Percentiles rank a stretch among this genome's conserved stretches.
These are phyloP conservation scores for Panulirus ornatus DNA, from an alignment of 1,140 invertebrate genomes.

Conservation along the genomic window DNA sequence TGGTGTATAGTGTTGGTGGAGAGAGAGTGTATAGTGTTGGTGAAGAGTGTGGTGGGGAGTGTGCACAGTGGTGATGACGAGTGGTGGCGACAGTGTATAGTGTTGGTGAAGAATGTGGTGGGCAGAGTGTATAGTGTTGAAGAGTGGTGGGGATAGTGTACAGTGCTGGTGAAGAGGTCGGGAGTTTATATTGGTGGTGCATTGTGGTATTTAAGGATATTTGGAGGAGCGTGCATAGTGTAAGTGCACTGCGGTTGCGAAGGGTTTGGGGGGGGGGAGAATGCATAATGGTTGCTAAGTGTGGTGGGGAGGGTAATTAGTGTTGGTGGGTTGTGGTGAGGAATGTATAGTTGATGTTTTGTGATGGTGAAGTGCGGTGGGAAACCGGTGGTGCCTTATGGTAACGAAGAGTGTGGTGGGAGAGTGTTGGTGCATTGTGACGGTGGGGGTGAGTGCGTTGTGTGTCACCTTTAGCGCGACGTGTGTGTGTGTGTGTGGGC, in stretches of 20 bases:
- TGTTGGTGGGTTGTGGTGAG: not conserved
- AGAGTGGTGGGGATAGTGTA: not conserved
- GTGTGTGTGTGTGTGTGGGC: not conserved
- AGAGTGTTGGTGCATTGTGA: not conserved
- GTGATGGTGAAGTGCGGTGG: too few species aligned
- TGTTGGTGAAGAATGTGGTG: not conserved
- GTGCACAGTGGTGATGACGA: not conserved
- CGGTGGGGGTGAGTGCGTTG: not conserved
- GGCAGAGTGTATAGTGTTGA: not conserved
- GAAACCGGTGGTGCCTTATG: not conserved
- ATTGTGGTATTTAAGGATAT: too few species aligned
- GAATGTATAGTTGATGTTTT: too few species aligned
- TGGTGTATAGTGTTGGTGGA: not conserved
- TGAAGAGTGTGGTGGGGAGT: not conserved
- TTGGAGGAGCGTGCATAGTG: not conserved
- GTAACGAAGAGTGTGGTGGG: not conserved
- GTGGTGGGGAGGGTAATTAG: too few species aligned
- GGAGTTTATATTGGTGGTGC: too few species aligned
- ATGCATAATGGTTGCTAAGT: not conserved
- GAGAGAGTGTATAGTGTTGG: not conserved
- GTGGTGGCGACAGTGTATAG: not conserved
- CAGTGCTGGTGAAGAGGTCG: not conserved
- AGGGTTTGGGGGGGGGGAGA: not conserved
- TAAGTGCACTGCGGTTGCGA: not conserved
- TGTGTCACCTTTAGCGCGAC: not conserved